Evolutionary conservation across 64 coral and sea anemone genomes (phyloP), one percentile per base, ranked within the genome.

Genomic region (Actinia equina): DNA sequence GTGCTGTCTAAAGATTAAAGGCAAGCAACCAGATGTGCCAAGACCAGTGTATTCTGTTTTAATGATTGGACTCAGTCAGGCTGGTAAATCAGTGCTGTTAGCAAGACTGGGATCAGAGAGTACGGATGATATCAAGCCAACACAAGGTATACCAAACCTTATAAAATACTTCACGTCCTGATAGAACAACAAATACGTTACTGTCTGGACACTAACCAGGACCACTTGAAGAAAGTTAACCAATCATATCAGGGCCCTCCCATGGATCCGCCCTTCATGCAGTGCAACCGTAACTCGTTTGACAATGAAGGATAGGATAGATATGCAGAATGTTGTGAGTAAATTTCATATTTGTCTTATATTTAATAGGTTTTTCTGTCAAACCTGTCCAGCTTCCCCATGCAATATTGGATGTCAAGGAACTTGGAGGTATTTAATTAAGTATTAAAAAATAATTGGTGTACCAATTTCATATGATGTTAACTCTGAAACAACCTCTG

Each of bases 341-440:
- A 59, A 86, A 44, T 86, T 46, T 10, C 17, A 5, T 78, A 4
- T 11, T 80, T 22, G 22, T 61, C 83, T 86, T 49, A 4, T 49
- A 49, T 49, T 49, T 49, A 7, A 41, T 46, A 99, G 97, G 97
- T 54, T 99, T 99, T 85, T 99, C 97, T 59, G 91, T 95, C 23
- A 99, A 99, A 44, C 90, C 94, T 83, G 76, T 99, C 23, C 97
- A 95, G 65, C 61, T 99, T 20, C 77, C 93, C 30, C 84, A 61
- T 53, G 93, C 93, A 44, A 99, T 99, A 71, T 79, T 99, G 5
- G 95, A 99, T 95, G 86, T 99, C 10, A 99, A 99, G 64, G 97
- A 99, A 86, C 97, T 99, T 65, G 97, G 97, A 94, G 97, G 97
- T 99, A 26, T 41, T 10, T 12, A 30, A 5, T 63, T 63, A 19